These are phyloP conservation scores for Listrodromus nycthemerus DNA, from an alignment of 2,888 invertebrate genomes.

Conservation along the genomic window DNA sequence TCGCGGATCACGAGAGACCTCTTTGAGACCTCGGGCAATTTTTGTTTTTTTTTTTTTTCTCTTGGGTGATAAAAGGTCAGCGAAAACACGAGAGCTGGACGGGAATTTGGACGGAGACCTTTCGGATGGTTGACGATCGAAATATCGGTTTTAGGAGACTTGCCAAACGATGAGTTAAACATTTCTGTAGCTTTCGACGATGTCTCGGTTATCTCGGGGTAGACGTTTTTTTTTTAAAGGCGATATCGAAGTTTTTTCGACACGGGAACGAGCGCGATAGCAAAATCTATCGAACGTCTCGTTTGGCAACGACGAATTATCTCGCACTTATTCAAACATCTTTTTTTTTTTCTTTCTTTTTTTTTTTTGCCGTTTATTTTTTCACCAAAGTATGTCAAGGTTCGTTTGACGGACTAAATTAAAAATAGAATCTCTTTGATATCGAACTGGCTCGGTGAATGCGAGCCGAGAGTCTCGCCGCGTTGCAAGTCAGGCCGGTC, in stretches of 20 bases:
- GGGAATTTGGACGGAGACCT: background rate
- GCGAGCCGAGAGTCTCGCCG: constrained; percentile 19
- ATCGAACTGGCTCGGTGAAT: constrained; percentile 32
- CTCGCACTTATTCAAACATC: constrained; percentile 11
- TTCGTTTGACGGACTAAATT: constrained; percentile 52
- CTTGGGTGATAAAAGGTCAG: background rate
- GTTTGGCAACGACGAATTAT: too few species aligned
- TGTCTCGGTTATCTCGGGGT: too few species aligned
- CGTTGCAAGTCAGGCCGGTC: constrained; percentile 22
- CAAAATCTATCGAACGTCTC: too few species aligned
- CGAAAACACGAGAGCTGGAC: background rate
- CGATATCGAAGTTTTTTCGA: too few species aligned
- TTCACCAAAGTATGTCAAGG: constrained; percentile 48
- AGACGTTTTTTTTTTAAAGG: too few species aligned
- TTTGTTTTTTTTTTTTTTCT: too few species aligned
- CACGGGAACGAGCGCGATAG: too few species aligned
- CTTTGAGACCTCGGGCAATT: background rate
- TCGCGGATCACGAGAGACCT: background rate
- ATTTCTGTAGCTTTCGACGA: too few species aligned
- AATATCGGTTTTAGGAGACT: background rate
- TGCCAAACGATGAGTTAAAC: background rate
- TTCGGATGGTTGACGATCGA: background rate
- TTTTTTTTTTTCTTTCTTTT: background rate
- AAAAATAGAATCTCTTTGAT: constrained; percentile 54
- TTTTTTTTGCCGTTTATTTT: background rate